Evolutionary conservation across 2,888 invertebrate genomes (phyloP), one percentile per base, ranked within the genome.

Genomic region (Himalopsyche anomala): DNA sequence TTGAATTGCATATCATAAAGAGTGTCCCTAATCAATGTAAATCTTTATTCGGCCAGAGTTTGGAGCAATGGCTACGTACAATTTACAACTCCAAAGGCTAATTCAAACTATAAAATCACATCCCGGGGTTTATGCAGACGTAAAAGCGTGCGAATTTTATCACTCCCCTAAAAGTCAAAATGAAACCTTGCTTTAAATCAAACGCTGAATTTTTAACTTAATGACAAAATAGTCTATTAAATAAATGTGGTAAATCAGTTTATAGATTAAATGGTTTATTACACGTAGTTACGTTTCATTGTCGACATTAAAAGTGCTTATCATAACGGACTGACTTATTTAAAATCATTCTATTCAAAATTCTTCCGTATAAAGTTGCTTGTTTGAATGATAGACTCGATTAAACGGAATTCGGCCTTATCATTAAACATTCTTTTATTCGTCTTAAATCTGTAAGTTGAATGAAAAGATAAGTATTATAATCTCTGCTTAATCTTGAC

Each of bases 31-130:
- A 74, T 74, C 74, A 74, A 74, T 74, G 74, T 74, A 74, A 74
- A 74, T 74, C 74, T 74, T 74, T 74, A 74, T 74, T 36, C 12
- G 12, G 36, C 36, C 38, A 11, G 38, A 74, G 28, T 74, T 74
- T 74, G 38, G 12, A 74, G 74, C 74, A 74, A 38, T 74, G 28
- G 17, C 45, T 42, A 54, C 80, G 56, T 82, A 55, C 55, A 40
- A 82, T 82, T 56, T 56, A 74, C 55, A 38, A 82, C 82, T 82
- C 36, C 82, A 19, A 82, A 40, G 82, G 38, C 85, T 85, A 85
- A 85, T 85, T 82, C 85, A 82, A 85, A 85, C 85, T 85, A 85
- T 85, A 85, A 85, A 85, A 51, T 85, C 79, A 79, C 81, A 82
- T 82, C 85, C 82, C 74, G 11, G 82, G 85, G 74, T 79, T 62